These are phyloP conservation scores for Tupaia tana DNA, from an alignment of 2,113 vertebrate species.

Conservation along the genomic window DNA sequence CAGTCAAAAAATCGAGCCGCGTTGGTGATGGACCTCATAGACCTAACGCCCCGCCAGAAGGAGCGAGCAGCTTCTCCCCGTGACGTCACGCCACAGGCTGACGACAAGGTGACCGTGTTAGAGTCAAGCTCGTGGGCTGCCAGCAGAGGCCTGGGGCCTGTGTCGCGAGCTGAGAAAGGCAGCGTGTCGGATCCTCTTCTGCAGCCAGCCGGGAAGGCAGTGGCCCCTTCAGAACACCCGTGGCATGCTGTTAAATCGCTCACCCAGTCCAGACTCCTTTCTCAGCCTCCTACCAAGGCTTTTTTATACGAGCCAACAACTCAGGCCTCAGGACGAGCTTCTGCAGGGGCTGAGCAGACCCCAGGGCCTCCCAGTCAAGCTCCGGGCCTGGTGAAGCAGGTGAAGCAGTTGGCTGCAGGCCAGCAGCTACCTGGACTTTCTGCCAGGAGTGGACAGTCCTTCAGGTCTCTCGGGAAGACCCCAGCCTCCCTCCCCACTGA, in stretches of 20 bases:
- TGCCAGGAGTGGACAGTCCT: conserved; percentile 77
- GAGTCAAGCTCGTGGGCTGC: conserved; percentile 86
- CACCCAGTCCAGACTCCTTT: conserved; percentile 84
- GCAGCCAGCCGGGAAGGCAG: conserved; percentile 81
- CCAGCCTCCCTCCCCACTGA: conserved; percentile 60
- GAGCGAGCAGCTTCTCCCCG: conserved; percentile 85
- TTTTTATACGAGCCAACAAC: conserved; percentile 85
- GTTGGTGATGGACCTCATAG: conserved; percentile 76
- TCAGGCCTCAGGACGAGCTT: conserved; percentile 86
- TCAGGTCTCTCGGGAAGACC: conserved; percentile 76
- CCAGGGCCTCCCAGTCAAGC: conserved; percentile 80
- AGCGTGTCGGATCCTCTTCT: conserved; percentile 78
- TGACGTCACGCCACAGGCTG: conserved; percentile 83
- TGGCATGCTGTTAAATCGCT: conserved; percentile 87
- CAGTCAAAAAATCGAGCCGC: conserved; percentile 86
- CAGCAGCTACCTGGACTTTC: conserved; percentile 73
- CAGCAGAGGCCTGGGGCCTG: conserved; percentile 85
- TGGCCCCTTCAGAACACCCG: conserved; percentile 76
- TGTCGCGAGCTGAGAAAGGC: conserved; percentile 85
- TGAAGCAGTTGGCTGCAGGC: conserved; percentile 70
- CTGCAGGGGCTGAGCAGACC: conserved; percentile 79
- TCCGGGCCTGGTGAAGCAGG: conserved; percentile 64
- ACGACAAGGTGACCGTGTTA: conserved; percentile 84
- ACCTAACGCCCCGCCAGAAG: conserved; percentile 87
- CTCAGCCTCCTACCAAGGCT: conserved; percentile 75